Evolutionary conservation across 2,797 vertebrate species (phyloP).

Genomic region (Alauda arvensis): DNA sequence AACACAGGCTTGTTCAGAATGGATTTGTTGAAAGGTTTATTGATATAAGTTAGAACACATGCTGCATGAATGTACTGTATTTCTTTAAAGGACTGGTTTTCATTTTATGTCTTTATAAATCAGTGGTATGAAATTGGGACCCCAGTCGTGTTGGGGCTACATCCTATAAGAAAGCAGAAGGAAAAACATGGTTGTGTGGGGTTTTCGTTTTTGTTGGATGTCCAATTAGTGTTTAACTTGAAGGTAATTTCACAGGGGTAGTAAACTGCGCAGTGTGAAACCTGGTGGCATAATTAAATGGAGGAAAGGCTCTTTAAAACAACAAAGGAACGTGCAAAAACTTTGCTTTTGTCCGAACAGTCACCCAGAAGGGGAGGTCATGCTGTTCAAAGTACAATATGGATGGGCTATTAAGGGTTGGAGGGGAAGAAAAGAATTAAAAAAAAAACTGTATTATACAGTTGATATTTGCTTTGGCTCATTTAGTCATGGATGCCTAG

Average conservation of each 20-base stretch:
- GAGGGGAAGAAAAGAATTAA: fast-evolving
- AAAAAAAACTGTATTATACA: neutral
- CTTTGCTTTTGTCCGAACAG: constrained; percentile 50
- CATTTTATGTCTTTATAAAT: constrained; percentile 52
- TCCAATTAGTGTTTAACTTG: constrained; percentile 65
- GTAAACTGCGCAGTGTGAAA: constrained; percentile 54
- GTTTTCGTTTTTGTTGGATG: constrained; percentile 44
- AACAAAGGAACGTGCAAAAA: constrained; percentile 59
- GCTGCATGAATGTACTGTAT: constrained; percentile 28
- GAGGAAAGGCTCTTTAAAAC: constrained; percentile 61
- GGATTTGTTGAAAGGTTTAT: constrained; percentile 63
- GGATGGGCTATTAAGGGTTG: constrained; percentile 56
- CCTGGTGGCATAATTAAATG: constrained; percentile 40
- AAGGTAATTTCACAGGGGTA: constrained; percentile 67
- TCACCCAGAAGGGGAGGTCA: constrained; percentile 53
- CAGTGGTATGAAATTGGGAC: constrained; percentile 21
- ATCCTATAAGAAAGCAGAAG: constrained; percentile 44
- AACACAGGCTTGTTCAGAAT: constrained; percentile 44
- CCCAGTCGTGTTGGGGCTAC: neutral
- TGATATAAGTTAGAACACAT: constrained; percentile 57
- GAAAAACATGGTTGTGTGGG: constrained; percentile 5
- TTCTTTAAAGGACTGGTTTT: constrained; percentile 36
- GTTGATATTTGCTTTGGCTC: constrained; percentile 37
- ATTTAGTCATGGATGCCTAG: constrained; percentile 13
- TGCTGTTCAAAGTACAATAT: constrained; percentile 65